phyloP scores from a whole-genome alignment of 2,113 vertebrate species.

The Symphodus melops region DNA sequence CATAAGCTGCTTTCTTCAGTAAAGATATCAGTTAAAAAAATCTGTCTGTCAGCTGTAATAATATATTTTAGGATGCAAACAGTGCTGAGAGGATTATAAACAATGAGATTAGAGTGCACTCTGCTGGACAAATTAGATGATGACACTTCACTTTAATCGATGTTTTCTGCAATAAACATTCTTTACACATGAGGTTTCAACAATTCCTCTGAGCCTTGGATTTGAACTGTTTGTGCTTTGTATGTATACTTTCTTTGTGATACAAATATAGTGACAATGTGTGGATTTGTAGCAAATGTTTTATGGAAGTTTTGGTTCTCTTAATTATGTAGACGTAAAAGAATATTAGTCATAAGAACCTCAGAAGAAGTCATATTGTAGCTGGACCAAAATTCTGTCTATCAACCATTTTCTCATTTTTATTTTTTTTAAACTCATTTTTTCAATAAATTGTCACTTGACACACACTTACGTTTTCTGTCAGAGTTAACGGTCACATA shows the following conservation, averaged over 20 bases:
- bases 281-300: background rate
- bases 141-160: background rate
- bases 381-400: background rate
- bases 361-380: no score
- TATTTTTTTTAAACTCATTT: background rate
- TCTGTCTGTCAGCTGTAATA: no score
- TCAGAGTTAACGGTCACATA: background rate
- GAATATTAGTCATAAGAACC: no score
- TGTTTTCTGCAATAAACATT: background rate
- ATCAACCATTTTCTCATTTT: background rate
- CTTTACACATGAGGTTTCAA: no score
- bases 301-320: background rate
- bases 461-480: background rate
- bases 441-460: background rate
- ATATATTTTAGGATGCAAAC: no score
- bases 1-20: no score
- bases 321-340: background rate
- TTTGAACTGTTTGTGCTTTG: background rate
- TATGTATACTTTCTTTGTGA: constrained; percentile 1
- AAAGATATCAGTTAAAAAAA: no score
- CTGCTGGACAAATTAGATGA: background rate
- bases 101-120: no score
- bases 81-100: no score
- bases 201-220: background rate
- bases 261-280: constrained; percentile 13